phyloP scores from a whole-genome alignment of 2,888 invertebrate genomes.

The Invenusta paracnida region DNA sequence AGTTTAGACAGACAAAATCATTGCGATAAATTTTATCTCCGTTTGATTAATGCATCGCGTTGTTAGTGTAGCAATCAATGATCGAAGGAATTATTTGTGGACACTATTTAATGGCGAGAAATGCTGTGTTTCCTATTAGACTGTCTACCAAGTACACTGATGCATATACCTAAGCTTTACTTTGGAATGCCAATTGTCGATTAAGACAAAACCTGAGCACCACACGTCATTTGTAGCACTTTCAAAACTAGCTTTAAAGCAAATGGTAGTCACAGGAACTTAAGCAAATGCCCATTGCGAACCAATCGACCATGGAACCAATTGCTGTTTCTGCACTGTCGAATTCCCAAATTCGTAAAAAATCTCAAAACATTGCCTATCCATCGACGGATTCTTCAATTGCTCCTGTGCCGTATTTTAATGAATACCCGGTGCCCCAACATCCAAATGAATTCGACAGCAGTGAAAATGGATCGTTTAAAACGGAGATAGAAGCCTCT shows the following conservation, averaged over 20 bases:
- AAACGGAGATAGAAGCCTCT: neutral
- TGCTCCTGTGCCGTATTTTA: neutral
- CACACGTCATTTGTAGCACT: neutral
- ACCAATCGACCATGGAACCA: neutral
- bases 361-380: neutral
- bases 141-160: too few species aligned
- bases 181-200: neutral
- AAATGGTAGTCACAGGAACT: neutral
- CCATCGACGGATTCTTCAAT: neutral
- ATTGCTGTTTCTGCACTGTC: neutral
- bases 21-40: too few species aligned
- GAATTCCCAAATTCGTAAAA: neutral
- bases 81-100: too few species aligned
- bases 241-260: neutral
- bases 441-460: neutral
- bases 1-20: too few species aligned
- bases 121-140: too few species aligned
- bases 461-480: neutral
- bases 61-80: too few species aligned
- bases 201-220: neutral
- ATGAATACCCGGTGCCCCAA: neutral
- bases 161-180: neutral
- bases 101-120: too few species aligned
- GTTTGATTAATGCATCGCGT: too few species aligned
- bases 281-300: neutral